Conservation (phyloP, 92 coral and sea anemone genomes). For the Parazoanthus darwini region DNA sequence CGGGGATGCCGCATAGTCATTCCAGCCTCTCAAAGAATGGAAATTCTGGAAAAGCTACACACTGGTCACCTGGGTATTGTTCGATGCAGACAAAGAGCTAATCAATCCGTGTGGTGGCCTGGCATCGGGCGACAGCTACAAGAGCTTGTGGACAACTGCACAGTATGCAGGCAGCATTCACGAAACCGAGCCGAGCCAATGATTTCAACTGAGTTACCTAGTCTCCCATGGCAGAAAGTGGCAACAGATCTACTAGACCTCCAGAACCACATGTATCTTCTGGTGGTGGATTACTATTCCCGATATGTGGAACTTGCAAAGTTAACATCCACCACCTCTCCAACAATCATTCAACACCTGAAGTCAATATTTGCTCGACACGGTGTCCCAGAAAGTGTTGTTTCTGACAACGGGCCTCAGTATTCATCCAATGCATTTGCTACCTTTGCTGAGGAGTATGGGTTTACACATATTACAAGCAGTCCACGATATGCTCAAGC, state of each 20-base stretch:
- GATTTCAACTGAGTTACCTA: no score
- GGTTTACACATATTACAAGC: constrained; percentile 42
- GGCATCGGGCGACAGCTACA: constrained; percentile 27
- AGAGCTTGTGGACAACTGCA: constrained; percentile 30
- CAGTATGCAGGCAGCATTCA: constrained; percentile 6
- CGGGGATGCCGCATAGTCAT: no score
- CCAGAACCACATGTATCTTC: constrained; percentile 4
- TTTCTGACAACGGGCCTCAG: constrained; percentile 45
- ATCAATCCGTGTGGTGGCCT: constrained; percentile 30
- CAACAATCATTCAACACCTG: constrained; percentile 11
- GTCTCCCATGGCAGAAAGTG: constrained; percentile 29
- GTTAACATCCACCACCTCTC: constrained; percentile 15
- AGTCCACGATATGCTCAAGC: constrained; percentile 44
- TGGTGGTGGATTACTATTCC: constrained; percentile 44
- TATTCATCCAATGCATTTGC: constrained; percentile 38
- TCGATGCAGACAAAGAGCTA: constrained; percentile 28
- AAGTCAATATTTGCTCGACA: constrained; percentile 38
- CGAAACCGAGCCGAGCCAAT: constrained; percentile 18
- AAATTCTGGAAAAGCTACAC: no score
- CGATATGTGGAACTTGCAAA: constrained; percentile 37
- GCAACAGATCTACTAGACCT: constrained; percentile 29
- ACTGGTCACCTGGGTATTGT: no score
- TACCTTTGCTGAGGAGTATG: constrained; percentile 37
- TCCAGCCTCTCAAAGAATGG: no score
- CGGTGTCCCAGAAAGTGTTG: constrained; percentile 36